Base-by-base conservation (phyloP, 2,113 vertebrate species). In the Nyctibius bracteatus region DNA sequence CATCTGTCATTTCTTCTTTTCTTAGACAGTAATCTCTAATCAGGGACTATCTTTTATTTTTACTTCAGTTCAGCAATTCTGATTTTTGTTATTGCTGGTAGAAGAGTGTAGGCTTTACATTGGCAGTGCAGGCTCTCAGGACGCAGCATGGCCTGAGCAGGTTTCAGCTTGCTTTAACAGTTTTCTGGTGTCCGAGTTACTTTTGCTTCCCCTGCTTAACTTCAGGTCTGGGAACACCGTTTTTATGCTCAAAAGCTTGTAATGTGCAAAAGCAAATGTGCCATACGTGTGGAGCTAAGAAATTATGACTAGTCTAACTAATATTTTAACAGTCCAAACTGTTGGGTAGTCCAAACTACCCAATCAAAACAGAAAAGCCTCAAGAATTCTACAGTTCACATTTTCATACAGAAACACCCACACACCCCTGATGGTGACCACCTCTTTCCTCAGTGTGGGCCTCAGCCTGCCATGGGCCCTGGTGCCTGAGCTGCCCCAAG, bases 391-490 rank as follows among this genome's bases (percentile, higher is more conserved):
- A 10, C 25, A 35, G 14, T 31, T 75, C 1, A 1, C 3, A 21
- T 49, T 35, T 68, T 44, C 58, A 24, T 41, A 44, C 4, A 66
- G 39, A 46, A 46, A 2, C 2, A 44, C 22, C 14, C 4, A 2
- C 7, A 12, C 18, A 23, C 25, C 8, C 12, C 19, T 65, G 5
- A 28, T 31, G 25, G 7, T 1, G 2, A 21, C 6, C 2, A 14
- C 14, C 3, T 5, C 4, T 74, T 39, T 63, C 20, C 13, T 18
- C 9, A 27, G 0, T 5, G 37, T 4, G 3, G 15, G 2, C 4
- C 10, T 65, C n/a, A 63, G 22, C 13, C 14, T 67, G 11, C 25
- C 3, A 2, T 25, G 3, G 9, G 12, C 2, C 5, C 30, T 68
- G 21, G 12, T 23, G 10, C 8, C 33, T 78, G 10, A 41, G 16